Conservation (phyloP, 2,888 invertebrate genomes). For the Aphodius granarius region DNA sequence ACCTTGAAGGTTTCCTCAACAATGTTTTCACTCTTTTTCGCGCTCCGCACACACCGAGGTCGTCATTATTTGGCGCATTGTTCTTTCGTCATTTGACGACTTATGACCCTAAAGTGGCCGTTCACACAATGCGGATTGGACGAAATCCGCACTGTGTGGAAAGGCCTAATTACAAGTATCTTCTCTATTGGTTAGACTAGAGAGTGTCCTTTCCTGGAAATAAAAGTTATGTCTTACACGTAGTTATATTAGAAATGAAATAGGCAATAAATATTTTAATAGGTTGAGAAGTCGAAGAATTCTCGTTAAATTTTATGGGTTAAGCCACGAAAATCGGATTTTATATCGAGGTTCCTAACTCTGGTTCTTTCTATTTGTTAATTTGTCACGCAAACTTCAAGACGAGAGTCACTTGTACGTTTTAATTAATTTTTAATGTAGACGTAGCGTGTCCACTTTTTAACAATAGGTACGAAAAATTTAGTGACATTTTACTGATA, state of each 20-base stretch:
- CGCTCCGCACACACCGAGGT: background rate
- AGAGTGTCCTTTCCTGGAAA: background rate
- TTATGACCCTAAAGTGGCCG: no score
- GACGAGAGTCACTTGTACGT: background rate
- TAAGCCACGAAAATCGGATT: background rate
- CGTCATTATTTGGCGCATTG: slow-evolving; percentile 2
- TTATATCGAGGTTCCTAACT: background rate
- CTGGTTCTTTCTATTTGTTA: background rate
- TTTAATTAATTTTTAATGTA: no score
- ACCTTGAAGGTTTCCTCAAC: slow-evolving; percentile 2
- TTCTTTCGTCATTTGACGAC: background rate
- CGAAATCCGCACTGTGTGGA: no score
- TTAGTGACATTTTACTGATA: no score
- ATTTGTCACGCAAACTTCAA: background rate
- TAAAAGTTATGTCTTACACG: background rate
- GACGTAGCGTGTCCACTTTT: no score
- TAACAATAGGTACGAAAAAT: no score
- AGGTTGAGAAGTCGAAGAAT: background rate
- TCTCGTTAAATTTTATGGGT: background rate
- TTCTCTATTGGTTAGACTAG: background rate
- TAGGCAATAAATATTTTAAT: background rate
- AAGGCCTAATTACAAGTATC: background rate
- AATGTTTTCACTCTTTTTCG: slow-evolving; percentile 10
- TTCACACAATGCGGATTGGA: no score
- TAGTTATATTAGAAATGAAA: background rate